A percentile compares a stretch with the other conserved stretches of the same genome.
Evolutionary conservation across 2,797 vertebrate genomes (phyloP).

Genomic region (Meda fulgida): DNA sequence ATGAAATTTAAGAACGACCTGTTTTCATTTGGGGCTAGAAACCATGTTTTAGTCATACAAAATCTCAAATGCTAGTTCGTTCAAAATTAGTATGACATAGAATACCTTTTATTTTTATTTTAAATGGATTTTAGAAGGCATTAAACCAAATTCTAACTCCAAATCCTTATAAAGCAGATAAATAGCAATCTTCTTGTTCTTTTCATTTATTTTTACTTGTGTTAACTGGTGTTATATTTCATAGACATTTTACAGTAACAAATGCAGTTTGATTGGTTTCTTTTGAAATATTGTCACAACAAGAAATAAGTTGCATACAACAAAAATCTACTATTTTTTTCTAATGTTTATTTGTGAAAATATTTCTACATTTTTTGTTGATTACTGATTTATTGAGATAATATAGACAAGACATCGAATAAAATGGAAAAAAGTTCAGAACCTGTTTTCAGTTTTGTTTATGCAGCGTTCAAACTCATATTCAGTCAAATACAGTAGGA

Average conservation of each 20-base stretch:
- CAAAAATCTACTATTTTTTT: no score
- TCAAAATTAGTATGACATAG: not conserved
- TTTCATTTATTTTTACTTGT: not conserved
- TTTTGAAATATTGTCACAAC: not conserved
- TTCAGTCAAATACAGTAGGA: no score
- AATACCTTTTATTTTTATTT: not conserved
- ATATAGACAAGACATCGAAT: no score
- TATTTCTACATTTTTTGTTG: not conserved
- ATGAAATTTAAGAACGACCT: constrained; percentile 45
- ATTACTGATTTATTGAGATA: not conserved
- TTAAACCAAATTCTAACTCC: not conserved
- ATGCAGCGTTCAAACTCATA: no score
- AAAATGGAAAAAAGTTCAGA: no score
- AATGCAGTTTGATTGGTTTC: not conserved
- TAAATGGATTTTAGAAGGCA: not conserved
- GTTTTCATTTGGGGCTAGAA: constrained; percentile 34
- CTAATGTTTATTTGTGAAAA: not conserved
- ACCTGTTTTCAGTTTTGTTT: no score
- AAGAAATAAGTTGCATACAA: not conserved
- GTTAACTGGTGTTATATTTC: not conserved
- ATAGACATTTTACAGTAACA: not conserved
- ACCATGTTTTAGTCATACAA: not conserved
- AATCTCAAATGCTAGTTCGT: constrained; percentile 10
- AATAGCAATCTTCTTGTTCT: not conserved
- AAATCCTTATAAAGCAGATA: not conserved